Percentiles rank a stretch among this genome's conserved stretches.
These are phyloP conservation scores for Sitta europaea DNA, from an alignment of 2,113 vertebrate species.

Conservation along the genomic window DNA sequence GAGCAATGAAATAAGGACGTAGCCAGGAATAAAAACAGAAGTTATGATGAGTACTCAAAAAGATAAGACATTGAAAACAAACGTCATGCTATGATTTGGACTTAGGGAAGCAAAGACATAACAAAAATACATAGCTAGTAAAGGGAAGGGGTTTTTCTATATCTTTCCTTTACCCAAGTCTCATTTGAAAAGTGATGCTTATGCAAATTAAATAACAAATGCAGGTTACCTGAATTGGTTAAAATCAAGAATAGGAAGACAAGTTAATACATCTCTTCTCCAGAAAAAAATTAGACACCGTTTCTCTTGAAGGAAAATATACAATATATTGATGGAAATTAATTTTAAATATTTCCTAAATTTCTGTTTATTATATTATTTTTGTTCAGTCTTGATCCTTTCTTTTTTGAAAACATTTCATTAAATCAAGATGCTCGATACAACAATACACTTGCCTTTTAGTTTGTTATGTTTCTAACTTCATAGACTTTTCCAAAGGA, in stretches of 20 bases:
- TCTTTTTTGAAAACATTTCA: not conserved
- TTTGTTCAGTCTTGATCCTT: not conserved
- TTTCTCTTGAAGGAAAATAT: not conserved
- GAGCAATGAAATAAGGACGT: not conserved
- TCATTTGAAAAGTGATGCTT: not conserved
- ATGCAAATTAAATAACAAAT: not conserved
- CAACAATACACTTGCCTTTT: not conserved
- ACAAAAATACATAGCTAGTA: not conserved
- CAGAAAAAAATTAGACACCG: not conserved
- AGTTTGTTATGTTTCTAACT: not conserved
- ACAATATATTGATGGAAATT: not conserved
- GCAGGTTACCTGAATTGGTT: not conserved
- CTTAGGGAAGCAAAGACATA: not conserved
- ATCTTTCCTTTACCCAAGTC: not conserved
- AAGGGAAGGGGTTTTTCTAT: accelerated
- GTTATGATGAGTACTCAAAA: not conserved
- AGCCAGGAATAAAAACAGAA: not conserved
- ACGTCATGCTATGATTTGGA: not conserved
- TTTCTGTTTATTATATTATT: not conserved
- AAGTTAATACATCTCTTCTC: not conserved
- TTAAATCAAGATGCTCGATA: not conserved
- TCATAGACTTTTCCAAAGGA: not conserved
- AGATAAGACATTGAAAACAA: not conserved
- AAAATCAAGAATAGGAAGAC: not conserved
- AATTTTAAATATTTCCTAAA: not conserved